Conservation (phyloP, 2,888 invertebrate species). For the Cerceris ruficornis region DNA sequence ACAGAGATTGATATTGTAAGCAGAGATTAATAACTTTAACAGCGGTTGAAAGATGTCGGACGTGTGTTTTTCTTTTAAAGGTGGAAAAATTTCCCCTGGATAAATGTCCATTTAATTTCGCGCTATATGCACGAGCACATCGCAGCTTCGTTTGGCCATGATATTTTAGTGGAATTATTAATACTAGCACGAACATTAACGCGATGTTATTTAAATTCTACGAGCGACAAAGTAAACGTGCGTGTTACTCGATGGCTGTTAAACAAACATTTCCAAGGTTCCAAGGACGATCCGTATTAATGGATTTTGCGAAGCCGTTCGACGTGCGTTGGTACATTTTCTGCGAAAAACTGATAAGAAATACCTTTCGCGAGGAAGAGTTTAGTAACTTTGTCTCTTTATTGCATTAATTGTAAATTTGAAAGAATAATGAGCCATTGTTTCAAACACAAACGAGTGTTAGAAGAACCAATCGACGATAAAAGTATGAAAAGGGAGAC, state of each 20-base stretch:
- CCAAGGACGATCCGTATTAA: conserved; percentile 41
- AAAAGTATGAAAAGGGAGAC: too few species aligned
- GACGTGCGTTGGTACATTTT: not conserved
- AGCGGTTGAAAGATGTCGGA: too few species aligned
- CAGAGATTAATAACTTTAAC: too few species aligned
- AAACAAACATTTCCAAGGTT: conserved; percentile 28
- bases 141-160: not conserved
- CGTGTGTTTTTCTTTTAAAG: not conserved
- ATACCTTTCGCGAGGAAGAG: not conserved
- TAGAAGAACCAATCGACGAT: too few species aligned
- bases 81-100: not conserved
- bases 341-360: not conserved
- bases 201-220: conserved; percentile 33
- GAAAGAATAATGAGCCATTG: too few species aligned
- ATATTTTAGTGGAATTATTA: conserved; percentile 20
- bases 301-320: not conserved
- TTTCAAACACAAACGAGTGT: too few species aligned
- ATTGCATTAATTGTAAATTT: too few species aligned
- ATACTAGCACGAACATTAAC: conserved; percentile 27
- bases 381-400: not conserved
- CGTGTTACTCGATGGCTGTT: conserved; percentile 31
- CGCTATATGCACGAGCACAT: not conserved
- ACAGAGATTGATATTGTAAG: too few species aligned
- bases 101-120: not conserved
- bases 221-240: conserved; percentile 38